phyloP scores from a whole-genome alignment of 2,888 invertebrate species.

The Eupithecia tripunctaria region DNA sequence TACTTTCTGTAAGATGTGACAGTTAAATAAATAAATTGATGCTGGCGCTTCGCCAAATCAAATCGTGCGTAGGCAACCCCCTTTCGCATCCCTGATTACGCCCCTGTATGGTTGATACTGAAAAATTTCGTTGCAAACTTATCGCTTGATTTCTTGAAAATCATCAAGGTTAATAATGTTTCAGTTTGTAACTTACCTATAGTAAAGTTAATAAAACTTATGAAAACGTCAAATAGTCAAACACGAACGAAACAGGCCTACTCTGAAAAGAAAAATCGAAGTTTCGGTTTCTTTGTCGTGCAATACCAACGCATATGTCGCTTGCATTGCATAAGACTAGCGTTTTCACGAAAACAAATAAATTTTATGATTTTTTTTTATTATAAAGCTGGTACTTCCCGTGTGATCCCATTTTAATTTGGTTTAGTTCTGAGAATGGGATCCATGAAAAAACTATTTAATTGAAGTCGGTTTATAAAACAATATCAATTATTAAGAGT shows the following conservation, averaged over 20 bases:
- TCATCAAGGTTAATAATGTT: not conserved
- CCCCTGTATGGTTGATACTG: not conserved
- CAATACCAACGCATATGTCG: no score
- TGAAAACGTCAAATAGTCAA: not conserved
- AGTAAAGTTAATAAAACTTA: not conserved
- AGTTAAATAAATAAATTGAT: not conserved
- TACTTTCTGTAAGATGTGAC: not conserved
- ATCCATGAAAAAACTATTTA: no score
- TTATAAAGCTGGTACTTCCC: no score
- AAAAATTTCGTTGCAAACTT: not conserved
- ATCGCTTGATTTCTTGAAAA: not conserved
- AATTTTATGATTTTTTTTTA: no score
- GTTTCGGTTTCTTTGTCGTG: no score
- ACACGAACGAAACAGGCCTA: not conserved
- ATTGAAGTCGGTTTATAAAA: no score
- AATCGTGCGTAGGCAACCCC: not conserved
- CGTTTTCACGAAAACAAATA: no score
- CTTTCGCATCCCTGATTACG: not conserved
- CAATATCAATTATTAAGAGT: no score
- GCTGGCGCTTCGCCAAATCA: constrained; percentile 1
- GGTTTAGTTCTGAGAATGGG: no score
- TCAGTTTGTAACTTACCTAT: not conserved
- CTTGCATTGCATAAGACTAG: no score
- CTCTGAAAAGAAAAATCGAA: no score
- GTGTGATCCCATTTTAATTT: no score